phyloP scores from a whole-genome alignment of 2,797 vertebrate genomes.

The Pantherophis vulpinus region DNA sequence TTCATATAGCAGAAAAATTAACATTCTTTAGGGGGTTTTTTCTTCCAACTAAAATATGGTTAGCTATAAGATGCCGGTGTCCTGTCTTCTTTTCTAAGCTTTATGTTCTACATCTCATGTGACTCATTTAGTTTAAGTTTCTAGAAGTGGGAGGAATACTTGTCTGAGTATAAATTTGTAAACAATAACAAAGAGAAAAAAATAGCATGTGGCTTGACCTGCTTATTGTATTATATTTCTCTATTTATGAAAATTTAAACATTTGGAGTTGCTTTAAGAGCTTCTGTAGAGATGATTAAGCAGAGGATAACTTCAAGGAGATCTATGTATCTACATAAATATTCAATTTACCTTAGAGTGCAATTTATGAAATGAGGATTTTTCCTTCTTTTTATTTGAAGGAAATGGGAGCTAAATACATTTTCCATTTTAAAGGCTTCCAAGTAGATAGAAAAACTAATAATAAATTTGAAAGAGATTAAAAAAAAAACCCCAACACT shows the following conservation, averaged over 20 bases:
- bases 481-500: neutral
- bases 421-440: slow-evolving; percentile 10
- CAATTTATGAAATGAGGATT: slow-evolving; percentile 10
- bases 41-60: slow-evolving; percentile 7
- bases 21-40: neutral
- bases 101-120: neutral
- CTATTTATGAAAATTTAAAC: slow-evolving; percentile 36
- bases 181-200: slow-evolving; percentile 11
- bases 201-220: neutral
- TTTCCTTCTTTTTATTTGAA: slow-evolving; percentile 2
- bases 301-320: slow-evolving; percentile 3
- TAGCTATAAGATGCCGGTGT: neutral
- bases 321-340: slow-evolving; percentile 17
- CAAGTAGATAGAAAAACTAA: slow-evolving; percentile 8
- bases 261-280: slow-evolving; percentile 2
- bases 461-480: slow-evolving; percentile 15
- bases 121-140: neutral
- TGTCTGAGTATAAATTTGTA: neutral
- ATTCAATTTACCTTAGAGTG: neutral
- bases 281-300: slow-evolving; percentile 10
- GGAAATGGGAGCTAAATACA: slow-evolving; percentile 16
- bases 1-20: slow-evolving; percentile 49
- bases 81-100: neutral
- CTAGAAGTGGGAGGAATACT: neutral
- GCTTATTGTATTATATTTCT: slow-evolving; percentile 11